A percentile compares a stretch with the other conserved stretches of the same genome.
These are phyloP conservation scores for Enteromius fasciolatus DNA, from an alignment of 2,797 vertebrate genomes.

Conservation along the genomic window DNA sequence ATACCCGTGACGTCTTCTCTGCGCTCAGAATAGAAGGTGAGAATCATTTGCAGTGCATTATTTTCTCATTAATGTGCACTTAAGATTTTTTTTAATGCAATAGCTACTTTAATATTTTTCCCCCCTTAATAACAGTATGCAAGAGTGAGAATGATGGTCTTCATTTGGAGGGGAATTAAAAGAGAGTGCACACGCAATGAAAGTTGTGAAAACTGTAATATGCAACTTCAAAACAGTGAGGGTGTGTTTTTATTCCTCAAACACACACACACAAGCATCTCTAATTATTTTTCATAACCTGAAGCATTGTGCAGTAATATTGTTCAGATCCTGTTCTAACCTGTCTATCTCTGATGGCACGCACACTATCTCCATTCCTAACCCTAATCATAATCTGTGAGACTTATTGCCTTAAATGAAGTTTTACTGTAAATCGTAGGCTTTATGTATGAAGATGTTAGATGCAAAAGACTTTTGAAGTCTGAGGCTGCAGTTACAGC, in stretches of 20 bases:
- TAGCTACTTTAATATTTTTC: conserved; percentile 65
- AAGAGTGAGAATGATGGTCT: conserved; percentile 78
- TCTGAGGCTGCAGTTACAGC: conserved; percentile 92
- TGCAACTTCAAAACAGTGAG: conserved; percentile 74
- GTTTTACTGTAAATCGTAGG: conserved; percentile 86
- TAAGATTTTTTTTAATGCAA: conserved; percentile 72
- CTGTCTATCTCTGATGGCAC: conserved; percentile 72
- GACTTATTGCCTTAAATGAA: conserved; percentile 84
- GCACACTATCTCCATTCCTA: conserved; percentile 60
- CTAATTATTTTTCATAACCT: conserved; percentile 88
- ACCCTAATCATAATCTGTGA: conserved; percentile 56
- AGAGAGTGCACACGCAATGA: conserved; percentile 72
- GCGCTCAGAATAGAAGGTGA: conserved; percentile 64
- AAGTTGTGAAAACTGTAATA: conserved; percentile 78
- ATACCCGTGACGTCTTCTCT: conserved; percentile 65
- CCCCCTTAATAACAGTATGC: conserved; percentile 67
- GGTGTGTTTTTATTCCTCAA: conserved; percentile 51
- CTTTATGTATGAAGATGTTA: conserved; percentile 87
- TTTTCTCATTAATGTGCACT: conserved; percentile 80
- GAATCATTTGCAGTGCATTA: conserved; percentile 67
- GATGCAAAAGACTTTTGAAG: conserved; percentile 84
- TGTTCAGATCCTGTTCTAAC: conserved; percentile 73
- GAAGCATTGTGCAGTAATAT: conserved; percentile 82
- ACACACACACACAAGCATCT: conserved; percentile 64
- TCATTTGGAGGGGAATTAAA: conserved; percentile 83